Conservation (phyloP, 2,888 invertebrate species). For the Pristionchus maxplancki region DNA sequence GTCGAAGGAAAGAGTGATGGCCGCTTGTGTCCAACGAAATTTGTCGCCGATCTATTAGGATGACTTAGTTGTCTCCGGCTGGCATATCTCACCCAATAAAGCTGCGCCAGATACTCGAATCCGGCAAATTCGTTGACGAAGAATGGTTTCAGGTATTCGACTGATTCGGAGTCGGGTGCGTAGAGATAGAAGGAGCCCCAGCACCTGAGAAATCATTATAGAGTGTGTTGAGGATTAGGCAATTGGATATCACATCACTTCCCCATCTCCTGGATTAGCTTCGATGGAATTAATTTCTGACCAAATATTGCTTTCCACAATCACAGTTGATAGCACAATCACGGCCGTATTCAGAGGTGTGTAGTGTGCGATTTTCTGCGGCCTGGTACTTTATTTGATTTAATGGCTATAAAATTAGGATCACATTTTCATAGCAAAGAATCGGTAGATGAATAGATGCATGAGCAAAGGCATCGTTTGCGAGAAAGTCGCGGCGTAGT, state of each 20-base stretch:
- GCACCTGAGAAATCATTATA: neutral
- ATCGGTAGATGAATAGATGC: conserved; percentile 31
- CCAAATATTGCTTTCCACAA: conserved; percentile 18
- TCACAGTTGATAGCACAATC: neutral
- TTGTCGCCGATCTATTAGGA: neutral
- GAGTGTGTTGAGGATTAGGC: too few relatives aligned
- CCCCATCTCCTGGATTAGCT: neutral
- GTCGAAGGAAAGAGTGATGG: neutral
- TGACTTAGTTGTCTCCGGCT: neutral
- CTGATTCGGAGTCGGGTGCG: neutral
- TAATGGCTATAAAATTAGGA: neutral
- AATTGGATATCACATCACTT: neutral
- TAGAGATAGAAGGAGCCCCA: conserved; percentile 12
- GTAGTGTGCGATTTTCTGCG: neutral
- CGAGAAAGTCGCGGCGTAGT: conserved; percentile 14
- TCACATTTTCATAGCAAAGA: neutral
- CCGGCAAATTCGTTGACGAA: neutral
- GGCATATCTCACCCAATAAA: neutral
- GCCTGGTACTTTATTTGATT: neutral
- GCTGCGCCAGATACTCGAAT: neutral
- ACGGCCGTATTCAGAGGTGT: neutral
- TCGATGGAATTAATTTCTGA: neutral
- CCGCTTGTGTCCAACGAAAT: neutral
- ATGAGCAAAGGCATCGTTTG: conserved; percentile 18
- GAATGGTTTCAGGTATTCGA: neutral